phyloP scores from a whole-genome alignment of 2,113 vertebrate genomes.

The Turdus rufiventris region DNA sequence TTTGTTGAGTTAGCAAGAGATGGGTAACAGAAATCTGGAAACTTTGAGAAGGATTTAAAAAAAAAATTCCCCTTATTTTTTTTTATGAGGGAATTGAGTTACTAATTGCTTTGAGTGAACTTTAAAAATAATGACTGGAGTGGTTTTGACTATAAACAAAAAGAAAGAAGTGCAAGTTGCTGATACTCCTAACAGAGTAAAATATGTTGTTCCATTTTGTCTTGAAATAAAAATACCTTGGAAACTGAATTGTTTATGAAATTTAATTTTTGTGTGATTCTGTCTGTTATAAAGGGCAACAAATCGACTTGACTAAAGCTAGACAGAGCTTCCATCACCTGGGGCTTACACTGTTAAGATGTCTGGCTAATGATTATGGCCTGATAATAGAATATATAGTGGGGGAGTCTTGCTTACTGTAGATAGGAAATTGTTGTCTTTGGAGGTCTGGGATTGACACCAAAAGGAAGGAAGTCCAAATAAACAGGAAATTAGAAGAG shows the following conservation, averaged over 20 bases:
- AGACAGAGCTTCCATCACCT: neutral
- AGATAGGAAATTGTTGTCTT: neutral
- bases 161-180: neutral
- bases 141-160: conserved; percentile 16
- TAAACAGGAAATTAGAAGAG: neutral
- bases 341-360: neutral
- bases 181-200: neutral
- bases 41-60: neutral
- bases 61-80: neutral
- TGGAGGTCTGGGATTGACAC: neutral
- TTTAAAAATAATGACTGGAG: conserved; percentile 8
- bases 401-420: neutral
- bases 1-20: conserved; percentile 29
- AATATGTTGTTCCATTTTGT: neutral
- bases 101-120: neutral
- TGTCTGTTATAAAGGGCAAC: neutral
- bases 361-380: neutral
- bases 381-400: neutral
- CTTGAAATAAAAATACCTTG: neutral
- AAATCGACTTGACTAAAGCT: neutral
- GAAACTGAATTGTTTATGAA: neutral
- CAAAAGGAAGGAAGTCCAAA: neutral
- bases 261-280: neutral
- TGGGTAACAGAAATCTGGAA: conserved; percentile 5
- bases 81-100: neutral